Evolutionary conservation across 2,797 vertebrate species (phyloP), one percentile per base, ranked within the genome.

Genomic region (Sandelia bainsii): DNA sequence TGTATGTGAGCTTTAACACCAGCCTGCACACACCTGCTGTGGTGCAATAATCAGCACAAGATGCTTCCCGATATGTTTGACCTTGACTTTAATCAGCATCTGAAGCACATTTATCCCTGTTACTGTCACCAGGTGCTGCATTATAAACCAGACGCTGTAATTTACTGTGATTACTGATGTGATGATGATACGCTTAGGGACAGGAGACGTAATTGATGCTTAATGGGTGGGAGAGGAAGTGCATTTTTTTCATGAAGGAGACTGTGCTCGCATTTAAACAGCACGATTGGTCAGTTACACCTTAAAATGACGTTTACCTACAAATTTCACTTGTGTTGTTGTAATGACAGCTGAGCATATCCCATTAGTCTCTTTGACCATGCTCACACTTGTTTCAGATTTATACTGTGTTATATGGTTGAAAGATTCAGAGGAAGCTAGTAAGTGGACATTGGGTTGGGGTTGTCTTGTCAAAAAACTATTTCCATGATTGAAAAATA

Each of bases 51-150:
- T 69, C 68, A 42, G 56, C 78, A 32, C 63, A 29, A 68, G 71
- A 62, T 13, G 9, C 48, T 40, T 45, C 58, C 34, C 1, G 12
- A 54, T 59, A 25, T 13, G 1, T 81, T 70, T 87, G 88, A 90
- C 88, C 86, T 90, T 90, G 86, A 80, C 82, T 84, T 69, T 23
- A 54, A 60, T 82, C 62, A 50, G 53, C 59, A 10, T 60, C 20
- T 6, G 2, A 6, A 29, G 37, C 58, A 5, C 32, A 53, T 77
- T 58, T 22, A 27, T 70, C 59, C 0, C 20, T 56, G n/a, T 77
- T 23, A 49, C 52, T 27, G 70, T 67, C 59, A 34, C 14, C 70
- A 14, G 59, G 62, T 54, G 71, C 37, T 22, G 69, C 49, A 6
- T 39, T 27, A 25, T 25, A 46, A 10, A 49, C 37, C 46, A 11